A percentile compares a stretch with the other conserved stretches of the same genome.
Conservation (phyloP, 2,888 invertebrate genomes). For the Standfussiana lucernea region DNA sequence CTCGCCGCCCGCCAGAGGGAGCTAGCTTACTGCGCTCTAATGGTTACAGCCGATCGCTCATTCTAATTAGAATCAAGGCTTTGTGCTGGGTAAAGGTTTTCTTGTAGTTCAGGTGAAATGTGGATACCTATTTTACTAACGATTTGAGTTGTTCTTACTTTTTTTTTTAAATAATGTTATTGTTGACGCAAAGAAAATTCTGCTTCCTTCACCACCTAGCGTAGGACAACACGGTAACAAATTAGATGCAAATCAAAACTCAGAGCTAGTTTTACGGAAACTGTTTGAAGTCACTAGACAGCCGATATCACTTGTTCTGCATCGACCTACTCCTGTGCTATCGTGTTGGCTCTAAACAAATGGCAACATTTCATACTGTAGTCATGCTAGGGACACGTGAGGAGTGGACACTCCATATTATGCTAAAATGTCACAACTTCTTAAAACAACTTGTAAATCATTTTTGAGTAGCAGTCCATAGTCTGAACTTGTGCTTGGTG, state of each 20-base stretch:
- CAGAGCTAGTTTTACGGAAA: not conserved
- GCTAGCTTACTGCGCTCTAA: conserved; percentile 47
- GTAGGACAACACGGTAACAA: not conserved
- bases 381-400: not conserved
- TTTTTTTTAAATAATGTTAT: not conserved
- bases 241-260: not conserved
- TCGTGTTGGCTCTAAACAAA: not conserved
- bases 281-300: not conserved
- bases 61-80: conserved; percentile 59
- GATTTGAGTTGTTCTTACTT: not conserved
- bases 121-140: not conserved
- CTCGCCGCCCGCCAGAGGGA: conserved; percentile 63
- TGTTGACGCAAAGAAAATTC: not conserved
- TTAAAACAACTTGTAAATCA: not conserved
- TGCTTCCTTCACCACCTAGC: not conserved
- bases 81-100: conserved; percentile 37
- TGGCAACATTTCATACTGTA: not conserved
- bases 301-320: not conserved
- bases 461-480: not conserved
- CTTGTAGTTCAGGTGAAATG: not conserved
- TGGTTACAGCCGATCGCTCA: conserved; percentile 58
- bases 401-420: too few species aligned
- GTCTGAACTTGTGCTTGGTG: not conserved
- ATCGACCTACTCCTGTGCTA: not conserved
- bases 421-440: not conserved